Evolutionary conservation across 1,140 invertebrate species (phyloP), one percentile per base, ranked within the genome.

Genomic region (Chrysomallon squamiferum): DNA sequence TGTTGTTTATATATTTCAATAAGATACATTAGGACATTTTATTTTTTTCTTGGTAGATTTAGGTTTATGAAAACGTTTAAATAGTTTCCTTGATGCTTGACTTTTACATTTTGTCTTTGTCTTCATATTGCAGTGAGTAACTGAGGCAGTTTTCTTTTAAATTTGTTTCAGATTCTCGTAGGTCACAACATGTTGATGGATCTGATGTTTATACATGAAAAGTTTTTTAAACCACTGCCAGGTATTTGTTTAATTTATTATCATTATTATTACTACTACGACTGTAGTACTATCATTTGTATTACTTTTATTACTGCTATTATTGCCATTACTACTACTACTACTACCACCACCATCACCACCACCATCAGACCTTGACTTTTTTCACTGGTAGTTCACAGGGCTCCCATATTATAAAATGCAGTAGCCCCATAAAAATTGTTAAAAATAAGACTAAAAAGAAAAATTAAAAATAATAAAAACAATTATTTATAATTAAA

Each of bases 101-200:
- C n/a, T n/a, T n/a, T n/a, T n/a, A n/a, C n/a, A n/a, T n/a, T n/a
- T n/a, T n/a, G n/a, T n/a, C n/a, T n/a, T n/a, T n/a, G n/a, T n/a
- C n/a, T n/a, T n/a, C n/a, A n/a, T n/a, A n/a, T n/a, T n/a, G n/a
- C n/a, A n/a, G n/a, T n/a, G n/a, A n/a, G n/a, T n/a, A n/a, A n/a
- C n/a, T n/a, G n/a, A n/a, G n/a, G n/a, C n/a, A n/a, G n/a, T n/a
- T n/a, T n/a, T n/a, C n/a, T n/a, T n/a, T n/a, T n/a, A n/a, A n/a
- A n/a, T 62, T 63, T 45, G 47, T 76, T 76, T 52, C 68, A 84
- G 86, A 91, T 91, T 25, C 86, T 94, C 35, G 82, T 93, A 38
- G 92, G 91, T 0, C 92, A 94, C 81, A 94, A 94, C 84, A 76
- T 89, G 38, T 87, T 92, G 41, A 77, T 90, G 61, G 93, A 94